Evolutionary conservation across 2,888 invertebrate genomes (phyloP), one percentile per base, ranked within the genome.

Genomic region (Melieria crassipennis): DNA sequence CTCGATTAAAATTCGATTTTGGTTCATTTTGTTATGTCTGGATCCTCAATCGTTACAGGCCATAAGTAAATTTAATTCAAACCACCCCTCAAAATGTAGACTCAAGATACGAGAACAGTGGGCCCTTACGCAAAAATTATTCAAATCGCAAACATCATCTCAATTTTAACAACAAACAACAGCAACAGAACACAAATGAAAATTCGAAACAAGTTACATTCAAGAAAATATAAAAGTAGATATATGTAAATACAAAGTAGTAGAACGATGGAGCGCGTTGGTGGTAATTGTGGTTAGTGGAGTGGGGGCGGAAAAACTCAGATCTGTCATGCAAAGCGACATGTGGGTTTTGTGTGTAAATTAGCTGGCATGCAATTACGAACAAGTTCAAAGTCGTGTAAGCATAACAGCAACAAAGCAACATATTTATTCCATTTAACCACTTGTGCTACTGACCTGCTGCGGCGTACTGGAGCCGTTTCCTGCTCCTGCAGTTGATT

Each of bases 401-500:
- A 58, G 48, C 66, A 57, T 42, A 3, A 62, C 56, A 69, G 47
- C 55, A 69, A 63, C 48, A 56, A 42, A 57, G 48, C n/a, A 57
- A 66, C 45, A 66, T 10, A 16, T 4, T 42, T 47, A 4, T 63
- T 48, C 11, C 6, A 16, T 57, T 13, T 10, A 42, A 9, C 16
- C 5, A 7, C 10, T 4, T 66, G 11, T 58, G 5, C 30, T 10
- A 80, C 84, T 85, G 83, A 90, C 90, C 90, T 89, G 75, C 89
- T 89, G 79, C 90, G 85, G 78, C 91, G 89, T 4, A 87, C 86
- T n/a, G 88, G 87, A 62, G 87, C 87, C 58, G 88, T 87, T 73
- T 89, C 88, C 74, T 87, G 85, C 46, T 87, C 84, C 57, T 88
- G 86, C 75, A 88, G 76, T 71, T 88, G 86, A 67, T 88, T 87